Base-by-base conservation (phyloP, 2,888 invertebrate species). In the Branchellion lobata region DNA sequence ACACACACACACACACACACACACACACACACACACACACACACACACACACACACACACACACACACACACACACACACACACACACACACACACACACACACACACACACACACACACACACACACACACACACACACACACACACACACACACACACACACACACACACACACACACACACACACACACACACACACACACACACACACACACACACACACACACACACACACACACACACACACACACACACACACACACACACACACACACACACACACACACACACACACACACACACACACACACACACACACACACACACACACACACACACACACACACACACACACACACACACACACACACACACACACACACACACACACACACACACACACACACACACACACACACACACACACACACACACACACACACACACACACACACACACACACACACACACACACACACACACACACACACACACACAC, bases 21-120 rank as follows among this genome's bases (percentile, higher is more conserved):
- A 33, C 34, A 31, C 69, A 97, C 27, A 24, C 36, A 14, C 36
- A 18, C 51, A 65, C 77, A 57, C 71, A 81, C 82, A 79, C 27
- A 78, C 76, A 71, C 78, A 81, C 72, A 81, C 81, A 11, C 81
- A 81, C 5, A 47, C 51, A 61, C 81, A 84, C 99, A 98, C 98
- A 92, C 93, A 85, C 96, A 98, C 87, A 97, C 97, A 0, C 81
- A 83, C 72, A 79, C 72, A 40, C 72, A 72, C 72, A 71, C 72
- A 72, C 79, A 72, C 79, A 79, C 79, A 79, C 79, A 53, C 79
- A 79, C 79, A 79, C 79, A 53, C 79, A 79, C 79, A 79, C 79
- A 34, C 31, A 51, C 27, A 53, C 29, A 74, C 29, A 40, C 27
- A 29, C 53, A 34, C 51, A 74, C 36, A 61, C 27, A 34, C 18